Conservation (phyloP, 2,113 vertebrate species). For the Eretmochelys imbricata region DNA sequence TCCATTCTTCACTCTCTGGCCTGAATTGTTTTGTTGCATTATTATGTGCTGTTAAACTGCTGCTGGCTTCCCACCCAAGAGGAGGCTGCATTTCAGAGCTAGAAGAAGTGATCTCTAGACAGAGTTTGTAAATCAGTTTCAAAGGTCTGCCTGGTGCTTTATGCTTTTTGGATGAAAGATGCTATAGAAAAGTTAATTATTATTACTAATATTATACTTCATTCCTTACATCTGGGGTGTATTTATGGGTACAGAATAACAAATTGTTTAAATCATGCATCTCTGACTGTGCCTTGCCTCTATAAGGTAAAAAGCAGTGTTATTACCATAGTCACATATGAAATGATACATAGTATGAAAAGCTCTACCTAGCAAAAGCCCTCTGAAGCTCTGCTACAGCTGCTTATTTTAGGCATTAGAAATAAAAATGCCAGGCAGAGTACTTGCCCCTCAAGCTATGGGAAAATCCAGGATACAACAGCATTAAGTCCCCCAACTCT, state of each 20-base stretch:
- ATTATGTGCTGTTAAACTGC: neutral
- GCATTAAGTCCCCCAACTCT: neutral
- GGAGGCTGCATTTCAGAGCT: neutral
- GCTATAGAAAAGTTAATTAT: neutral
- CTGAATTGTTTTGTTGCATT: neutral
- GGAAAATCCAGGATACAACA: neutral
- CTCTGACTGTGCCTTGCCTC: neutral
- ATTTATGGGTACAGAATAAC: neutral
- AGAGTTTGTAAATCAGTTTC: neutral
- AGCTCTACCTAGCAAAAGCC: neutral
- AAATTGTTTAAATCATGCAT: neutral
- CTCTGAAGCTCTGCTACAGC: rapidly evolving
- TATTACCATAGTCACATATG: neutral
- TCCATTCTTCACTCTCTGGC: neutral
- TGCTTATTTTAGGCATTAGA: neutral
- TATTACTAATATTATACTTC: neutral
- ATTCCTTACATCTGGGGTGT: neutral
- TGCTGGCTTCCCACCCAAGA: neutral
- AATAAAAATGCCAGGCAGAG: neutral
- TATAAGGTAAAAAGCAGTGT: neutral
- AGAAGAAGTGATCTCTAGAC: neutral
- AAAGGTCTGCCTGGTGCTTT: neutral
- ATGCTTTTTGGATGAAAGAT: neutral
- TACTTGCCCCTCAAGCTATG: neutral
- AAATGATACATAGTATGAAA: neutral